These are phyloP conservation scores for Orchestes rusci DNA, from an alignment of 2,888 invertebrate species.

Conservation along the genomic window DNA sequence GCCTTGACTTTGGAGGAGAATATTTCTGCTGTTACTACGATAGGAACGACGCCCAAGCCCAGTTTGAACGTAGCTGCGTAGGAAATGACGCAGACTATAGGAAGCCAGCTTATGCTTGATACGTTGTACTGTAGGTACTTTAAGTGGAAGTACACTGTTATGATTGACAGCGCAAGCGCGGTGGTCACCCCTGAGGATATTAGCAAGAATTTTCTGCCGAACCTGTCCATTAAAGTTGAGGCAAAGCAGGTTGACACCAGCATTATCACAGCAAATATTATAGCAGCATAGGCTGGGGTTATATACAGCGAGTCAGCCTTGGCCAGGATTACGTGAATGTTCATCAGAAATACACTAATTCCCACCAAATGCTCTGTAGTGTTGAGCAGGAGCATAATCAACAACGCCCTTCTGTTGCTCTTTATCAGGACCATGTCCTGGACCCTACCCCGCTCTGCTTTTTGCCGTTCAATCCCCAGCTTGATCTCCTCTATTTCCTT, in stretches of 20 bases:
- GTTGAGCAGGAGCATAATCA: slow-evolving; percentile 40
- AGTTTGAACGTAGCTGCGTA: slow-evolving; percentile 39
- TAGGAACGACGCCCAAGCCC: slow-evolving; percentile 41
- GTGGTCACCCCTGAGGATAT: slow-evolving; percentile 37
- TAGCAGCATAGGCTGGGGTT: slow-evolving; percentile 35
- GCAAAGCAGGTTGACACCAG: slow-evolving; percentile 35
- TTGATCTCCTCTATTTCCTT: slow-evolving; percentile 35
- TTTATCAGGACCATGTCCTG: slow-evolving; percentile 37
- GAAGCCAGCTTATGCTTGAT: slow-evolving; percentile 37
- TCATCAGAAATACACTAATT: slow-evolving; percentile 42
- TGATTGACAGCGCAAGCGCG: slow-evolving; percentile 34
- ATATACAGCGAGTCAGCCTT: slow-evolving; percentile 37
- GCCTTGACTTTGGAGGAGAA: slow-evolving; percentile 43
- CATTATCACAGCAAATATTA: slow-evolving; percentile 39
- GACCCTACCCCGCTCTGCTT: slow-evolving; percentile 36
- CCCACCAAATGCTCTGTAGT: slow-evolving; percentile 40
- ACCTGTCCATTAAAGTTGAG: slow-evolving; percentile 37
- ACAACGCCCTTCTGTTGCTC: slow-evolving; percentile 39
- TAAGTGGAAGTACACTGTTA: slow-evolving; percentile 39
- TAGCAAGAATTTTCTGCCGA: slow-evolving; percentile 38
- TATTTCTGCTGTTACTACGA: slow-evolving; percentile 41
- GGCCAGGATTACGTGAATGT: slow-evolving; percentile 39
- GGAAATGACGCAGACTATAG: slow-evolving; percentile 37
- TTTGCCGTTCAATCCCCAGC: slow-evolving; percentile 37
- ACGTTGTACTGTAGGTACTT: slow-evolving; percentile 34